A percentile compares a stretch with the other conserved stretches of the same genome.
Evolutionary conservation across 2,797 vertebrate genomes (phyloP).

Genomic region (Lutjanus campechanus): DNA sequence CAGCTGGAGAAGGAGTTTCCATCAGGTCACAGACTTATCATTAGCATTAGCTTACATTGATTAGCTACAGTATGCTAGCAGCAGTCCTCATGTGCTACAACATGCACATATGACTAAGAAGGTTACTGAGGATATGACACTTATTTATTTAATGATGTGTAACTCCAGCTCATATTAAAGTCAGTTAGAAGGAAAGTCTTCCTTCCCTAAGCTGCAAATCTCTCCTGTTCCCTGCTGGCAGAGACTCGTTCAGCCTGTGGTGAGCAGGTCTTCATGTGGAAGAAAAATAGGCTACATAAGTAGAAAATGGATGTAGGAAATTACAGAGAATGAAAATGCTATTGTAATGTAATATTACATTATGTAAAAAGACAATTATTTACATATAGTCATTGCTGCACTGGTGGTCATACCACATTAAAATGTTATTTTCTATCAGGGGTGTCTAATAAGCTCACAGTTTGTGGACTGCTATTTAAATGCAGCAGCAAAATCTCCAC

Average conservation of each 20-base stretch:
- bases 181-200: slow-evolving; percentile 8
- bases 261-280: neutral
- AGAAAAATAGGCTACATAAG: neutral
- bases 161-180: neutral
- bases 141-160: neutral
- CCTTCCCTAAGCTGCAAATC: slow-evolving; percentile 9
- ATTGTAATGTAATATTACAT: slow-evolving; percentile 14
- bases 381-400: neutral
- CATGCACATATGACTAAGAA: too few species aligned
- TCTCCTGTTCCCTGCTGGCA: slow-evolving; percentile 24
- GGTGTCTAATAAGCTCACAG: neutral
- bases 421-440: slow-evolving; percentile 1
- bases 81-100: too few species aligned
- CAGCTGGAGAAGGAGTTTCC: too few species aligned
- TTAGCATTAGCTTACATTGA: too few species aligned
- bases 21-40: too few species aligned
- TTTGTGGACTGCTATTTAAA: neutral
- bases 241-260: slow-evolving; percentile 29
- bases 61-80: too few species aligned
- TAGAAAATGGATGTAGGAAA: slow-evolving; percentile 14
- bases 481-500: neutral
- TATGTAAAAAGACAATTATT: slow-evolving; percentile 8
- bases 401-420: neutral
- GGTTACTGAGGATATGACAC: neutral
- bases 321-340: slow-evolving; percentile 16